A percentile compares a stretch with the other conserved stretches of the same genome.
Evolutionary conservation across 2,888 invertebrate species (phyloP).

Genomic region (Epinotia bilunana): DNA sequence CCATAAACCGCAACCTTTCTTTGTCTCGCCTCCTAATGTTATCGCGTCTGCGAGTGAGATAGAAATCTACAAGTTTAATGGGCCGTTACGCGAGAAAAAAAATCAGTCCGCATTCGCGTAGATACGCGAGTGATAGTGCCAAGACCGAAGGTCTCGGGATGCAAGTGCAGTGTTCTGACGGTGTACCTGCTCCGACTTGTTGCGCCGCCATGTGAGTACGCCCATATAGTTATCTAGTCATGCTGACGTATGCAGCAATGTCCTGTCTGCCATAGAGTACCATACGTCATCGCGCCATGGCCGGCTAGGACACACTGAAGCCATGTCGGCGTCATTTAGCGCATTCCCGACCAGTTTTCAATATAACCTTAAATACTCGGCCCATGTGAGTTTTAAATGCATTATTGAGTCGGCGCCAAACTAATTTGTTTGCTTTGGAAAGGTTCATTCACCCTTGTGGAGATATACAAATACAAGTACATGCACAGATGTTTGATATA

Average conservation of each 20-base stretch:
- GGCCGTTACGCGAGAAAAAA: slow-evolving; percentile 84
- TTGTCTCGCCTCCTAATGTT: slow-evolving; percentile 81
- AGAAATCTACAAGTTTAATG: slow-evolving; percentile 84
- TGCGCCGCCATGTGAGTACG: slow-evolving; percentile 45
- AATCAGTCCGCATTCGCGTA: slow-evolving; percentile 84
- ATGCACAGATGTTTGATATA: slow-evolving; percentile 1
- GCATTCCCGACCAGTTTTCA: slow-evolving; percentile 45
- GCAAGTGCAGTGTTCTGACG: slow-evolving; percentile 65
- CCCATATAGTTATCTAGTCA: slow-evolving; percentile 17
- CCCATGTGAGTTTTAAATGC: slow-evolving; percentile 16
- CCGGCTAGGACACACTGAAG: slow-evolving; percentile 47
- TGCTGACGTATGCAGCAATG: slow-evolving; percentile 5
- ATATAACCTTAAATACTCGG: slow-evolving; percentile 39
- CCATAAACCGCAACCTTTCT: slow-evolving; percentile 85
- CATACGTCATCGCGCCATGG: slow-evolving; percentile 45
- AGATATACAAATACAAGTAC: slow-evolving; percentile 23
- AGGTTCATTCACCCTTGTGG: slow-evolving; percentile 37
- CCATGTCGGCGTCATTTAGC: slow-evolving; percentile 24
- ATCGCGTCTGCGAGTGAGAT: slow-evolving; percentile 78
- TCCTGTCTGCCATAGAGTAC: slow-evolving; percentile 10
- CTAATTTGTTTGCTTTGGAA: slow-evolving; percentile 33
- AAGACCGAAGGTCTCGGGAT: slow-evolving; percentile 74
- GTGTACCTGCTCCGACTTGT: slow-evolving; percentile 43
- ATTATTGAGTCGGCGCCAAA: slow-evolving; percentile 22
- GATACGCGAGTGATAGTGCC: slow-evolving; percentile 83